Evolutionary conservation across 2,113 vertebrate genomes (phyloP), one percentile per base, ranked within the genome.

Genomic region (Plestiodon gilberti): DNA sequence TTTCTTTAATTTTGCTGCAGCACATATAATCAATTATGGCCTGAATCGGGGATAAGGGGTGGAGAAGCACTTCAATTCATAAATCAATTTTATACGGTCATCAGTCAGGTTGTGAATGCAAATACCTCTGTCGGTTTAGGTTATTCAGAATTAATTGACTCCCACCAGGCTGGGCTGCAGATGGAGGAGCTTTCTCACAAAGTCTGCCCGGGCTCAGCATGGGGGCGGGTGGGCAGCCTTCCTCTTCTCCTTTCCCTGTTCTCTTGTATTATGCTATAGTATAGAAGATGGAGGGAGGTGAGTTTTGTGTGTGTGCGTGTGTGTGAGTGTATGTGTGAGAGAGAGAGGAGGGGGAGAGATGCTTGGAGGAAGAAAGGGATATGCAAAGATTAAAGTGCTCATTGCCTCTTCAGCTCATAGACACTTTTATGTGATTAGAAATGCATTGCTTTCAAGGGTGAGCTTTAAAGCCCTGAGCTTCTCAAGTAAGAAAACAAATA

Each of bases 81-180:
- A 99, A 99, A 99, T 98, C 98, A 99, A 99, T 99, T 99, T 99
- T 99, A 97, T 98, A 99, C 96, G 98, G 98, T 98, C 98, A 99
- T 99, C 98, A 98, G 98, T 99, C 98, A 99, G 97, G 96, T 96
- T 96, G 95, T 98, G 97, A 98, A 99, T 98, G 97, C 98, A 97
- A 96, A 96, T 97, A 95, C 97, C 96, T 97, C 97, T 97, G 96
- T 96, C 95, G 94, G 95, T 96, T 96, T 96, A 96, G 96, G 96
- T 96, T 96, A 97, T 97, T 97, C 97, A 97, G 96, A 97, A 97
- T 97, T 96, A 97, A 97, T 97, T 97, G 97, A 97, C 97, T 97
- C 96, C 96, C 96, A 96, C 96, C 91, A 93, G 96, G 95, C 91
- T 92, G 94, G 91, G 93, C 94, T 96, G 94, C 96, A 96, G 96